phyloP scores from a whole-genome alignment of 2,888 invertebrate genomes.

The Seira musarum region DNA sequence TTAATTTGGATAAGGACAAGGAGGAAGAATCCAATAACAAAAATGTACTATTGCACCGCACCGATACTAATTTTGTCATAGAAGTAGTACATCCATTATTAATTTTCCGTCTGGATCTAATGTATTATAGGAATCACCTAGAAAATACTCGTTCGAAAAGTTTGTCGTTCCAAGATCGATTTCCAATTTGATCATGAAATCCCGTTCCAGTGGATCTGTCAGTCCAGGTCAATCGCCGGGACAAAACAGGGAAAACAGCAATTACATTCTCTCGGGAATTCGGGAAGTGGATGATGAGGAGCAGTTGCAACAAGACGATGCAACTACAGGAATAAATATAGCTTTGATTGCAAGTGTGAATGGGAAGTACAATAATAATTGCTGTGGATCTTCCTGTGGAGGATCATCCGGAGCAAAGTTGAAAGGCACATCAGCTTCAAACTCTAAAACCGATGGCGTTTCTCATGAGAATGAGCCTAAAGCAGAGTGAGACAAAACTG shows the following conservation, averaged over 20 bases:
- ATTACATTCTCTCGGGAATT: slow-evolving; percentile 54
- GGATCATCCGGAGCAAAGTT: slow-evolving; percentile 4
- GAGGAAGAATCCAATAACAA: slow-evolving; percentile 29
- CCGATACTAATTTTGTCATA: too few species aligned
- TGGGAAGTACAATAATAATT: neutral
- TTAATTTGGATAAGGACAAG: slow-evolving; percentile 18
- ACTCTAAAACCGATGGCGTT: neutral
- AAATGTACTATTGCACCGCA: slow-evolving; percentile 23
- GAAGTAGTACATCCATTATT: too few species aligned
- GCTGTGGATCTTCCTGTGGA: slow-evolving; percentile 1
- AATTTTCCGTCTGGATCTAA: too few species aligned
- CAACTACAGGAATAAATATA: slow-evolving; percentile 5
- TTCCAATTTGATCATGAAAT: slow-evolving; percentile 59
- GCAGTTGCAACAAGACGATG: slow-evolving; percentile 36
- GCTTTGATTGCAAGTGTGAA: neutral
- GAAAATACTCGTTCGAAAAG: slow-evolving; percentile 36
- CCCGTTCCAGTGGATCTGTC: slow-evolving; percentile 57
- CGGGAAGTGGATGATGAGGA: slow-evolving; percentile 54
- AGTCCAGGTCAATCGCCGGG: slow-evolving; percentile 36
- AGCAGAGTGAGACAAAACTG: too few species aligned
- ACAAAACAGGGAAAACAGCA: slow-evolving; percentile 45
- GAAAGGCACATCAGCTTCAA: slow-evolving; percentile 19
- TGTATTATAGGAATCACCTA: slow-evolving; percentile 49
- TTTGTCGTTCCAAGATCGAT: slow-evolving; percentile 54
- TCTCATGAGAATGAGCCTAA: neutral